Evolutionary conservation across 2,888 invertebrate species (phyloP).

Genomic region (Tuta absoluta): DNA sequence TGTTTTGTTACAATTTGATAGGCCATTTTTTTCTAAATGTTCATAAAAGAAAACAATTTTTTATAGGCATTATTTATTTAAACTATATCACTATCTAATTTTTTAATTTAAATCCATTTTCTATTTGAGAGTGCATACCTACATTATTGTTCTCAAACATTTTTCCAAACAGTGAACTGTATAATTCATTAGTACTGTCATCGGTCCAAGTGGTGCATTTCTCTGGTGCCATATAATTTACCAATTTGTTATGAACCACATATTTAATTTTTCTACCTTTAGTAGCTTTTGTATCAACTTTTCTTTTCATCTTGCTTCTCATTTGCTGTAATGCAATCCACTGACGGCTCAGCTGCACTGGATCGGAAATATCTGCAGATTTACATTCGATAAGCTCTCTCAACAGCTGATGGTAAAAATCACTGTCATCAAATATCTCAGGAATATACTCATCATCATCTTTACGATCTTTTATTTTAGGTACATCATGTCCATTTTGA

Average conservation of each 20-base stretch:
- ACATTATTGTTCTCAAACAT: slow-evolving; percentile 73
- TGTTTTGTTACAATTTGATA: too few species aligned
- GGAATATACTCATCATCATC: slow-evolving; percentile 83
- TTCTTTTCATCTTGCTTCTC: slow-evolving; percentile 94
- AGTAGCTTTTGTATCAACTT: slow-evolving; percentile 95
- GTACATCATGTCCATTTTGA: slow-evolving; percentile 42
- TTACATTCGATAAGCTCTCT: slow-evolving; percentile 96
- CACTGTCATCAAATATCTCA: slow-evolving; percentile 97
- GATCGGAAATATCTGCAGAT: slow-evolving; percentile 90
- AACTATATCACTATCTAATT: slow-evolving; percentile 31
- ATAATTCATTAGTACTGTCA: slow-evolving; percentile 89
- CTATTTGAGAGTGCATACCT: slow-evolving; percentile 60
- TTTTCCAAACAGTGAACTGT: slow-evolving; percentile 90
- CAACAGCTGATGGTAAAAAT: slow-evolving; percentile 97
- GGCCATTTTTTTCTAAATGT: too few species aligned
- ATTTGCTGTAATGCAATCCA: slow-evolving; percentile 96
- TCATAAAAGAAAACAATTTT: too few species aligned
- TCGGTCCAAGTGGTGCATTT: slow-evolving; percentile 86
- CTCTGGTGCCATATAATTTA: slow-evolving; percentile 95
- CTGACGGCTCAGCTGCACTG: slow-evolving; percentile 91
- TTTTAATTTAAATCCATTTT: slow-evolving; percentile 61
- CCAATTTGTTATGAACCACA: slow-evolving; percentile 90
- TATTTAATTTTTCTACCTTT: slow-evolving; percentile 96
- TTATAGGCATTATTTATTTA: neutral
- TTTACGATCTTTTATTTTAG: slow-evolving; percentile 53